These are phyloP conservation scores for Erebia ligea DNA, from an alignment of 2,888 invertebrate genomes.

Conservation along the genomic window DNA sequence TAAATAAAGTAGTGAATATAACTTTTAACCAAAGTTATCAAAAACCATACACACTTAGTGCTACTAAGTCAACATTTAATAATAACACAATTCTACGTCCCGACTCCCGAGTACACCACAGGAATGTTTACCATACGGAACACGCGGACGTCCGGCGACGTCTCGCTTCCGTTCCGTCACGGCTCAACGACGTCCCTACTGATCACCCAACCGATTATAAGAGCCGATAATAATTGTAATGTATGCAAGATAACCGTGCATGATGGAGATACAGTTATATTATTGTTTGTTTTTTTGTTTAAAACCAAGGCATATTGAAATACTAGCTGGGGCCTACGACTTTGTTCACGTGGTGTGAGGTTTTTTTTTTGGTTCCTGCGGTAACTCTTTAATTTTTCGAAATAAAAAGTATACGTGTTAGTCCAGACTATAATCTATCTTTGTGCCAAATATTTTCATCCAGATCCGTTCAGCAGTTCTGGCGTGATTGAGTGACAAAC, in stretches of 20 bases:
- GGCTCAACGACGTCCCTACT: slow-evolving; percentile 44
- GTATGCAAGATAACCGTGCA: slow-evolving; percentile 8
- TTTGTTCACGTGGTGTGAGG: no score
- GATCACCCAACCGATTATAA: slow-evolving; percentile 36
- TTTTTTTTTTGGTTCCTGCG: no score
- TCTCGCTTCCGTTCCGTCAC: slow-evolving; percentile 46
- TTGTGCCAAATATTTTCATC: no score
- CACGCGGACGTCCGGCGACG: slow-evolving; percentile 49
- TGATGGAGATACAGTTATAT: not conserved
- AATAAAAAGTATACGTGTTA: no score
- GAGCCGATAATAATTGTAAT: slow-evolving; percentile 21
- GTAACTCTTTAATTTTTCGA: no score
- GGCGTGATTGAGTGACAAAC: no score
- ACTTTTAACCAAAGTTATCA: not conserved
- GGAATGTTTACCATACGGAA: slow-evolving; percentile 37
- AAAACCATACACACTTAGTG: not conserved
- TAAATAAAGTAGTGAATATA: no score
- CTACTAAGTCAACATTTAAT: not conserved
- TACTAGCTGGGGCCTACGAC: no score
- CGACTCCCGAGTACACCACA: slow-evolving; percentile 14
- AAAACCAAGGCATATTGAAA: no score
- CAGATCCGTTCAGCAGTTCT: no score
- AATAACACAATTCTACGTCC: not conserved
- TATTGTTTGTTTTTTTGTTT: not conserved
- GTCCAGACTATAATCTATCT: no score